These are phyloP conservation scores for Myoxocephalus aenaeus DNA, from an alignment of 2,797 vertebrate species.

Conservation along the genomic window DNA sequence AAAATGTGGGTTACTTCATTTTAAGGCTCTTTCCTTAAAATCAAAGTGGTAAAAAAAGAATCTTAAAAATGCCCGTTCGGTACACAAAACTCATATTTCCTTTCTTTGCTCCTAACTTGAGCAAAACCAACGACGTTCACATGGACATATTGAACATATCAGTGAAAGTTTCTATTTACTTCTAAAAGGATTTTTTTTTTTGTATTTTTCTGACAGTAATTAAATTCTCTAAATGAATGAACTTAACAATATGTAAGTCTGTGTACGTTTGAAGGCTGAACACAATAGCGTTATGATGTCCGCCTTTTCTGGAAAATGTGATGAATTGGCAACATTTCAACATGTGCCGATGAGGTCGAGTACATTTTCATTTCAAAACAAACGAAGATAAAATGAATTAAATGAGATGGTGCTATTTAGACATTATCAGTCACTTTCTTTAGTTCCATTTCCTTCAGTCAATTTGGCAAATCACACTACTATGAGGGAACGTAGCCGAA, in stretches of 20 bases:
- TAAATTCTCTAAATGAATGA: slow-evolving; percentile 10
- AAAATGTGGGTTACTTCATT: background rate
- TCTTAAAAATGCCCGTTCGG: background rate
- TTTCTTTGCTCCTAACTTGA: slow-evolving; percentile 22
- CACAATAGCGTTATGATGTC: background rate
- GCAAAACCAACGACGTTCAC: slow-evolving; percentile 13
- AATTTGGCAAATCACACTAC: slow-evolving; percentile 68
- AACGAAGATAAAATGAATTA: slow-evolving; percentile 2
- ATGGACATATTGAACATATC: slow-evolving; percentile 28
- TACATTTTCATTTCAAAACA: slow-evolving; percentile 24
- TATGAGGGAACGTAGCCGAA: slow-evolving; percentile 40
- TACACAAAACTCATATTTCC: background rate
- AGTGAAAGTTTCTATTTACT: slow-evolving; percentile 3
- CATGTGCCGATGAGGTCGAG: slow-evolving; percentile 14
- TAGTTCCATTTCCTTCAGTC: slow-evolving; percentile 46
- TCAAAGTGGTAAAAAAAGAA: background rate
- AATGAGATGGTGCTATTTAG: slow-evolving; percentile 47
- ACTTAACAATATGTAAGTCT: background rate
- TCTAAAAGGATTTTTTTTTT: background rate
- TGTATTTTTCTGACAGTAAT: background rate
- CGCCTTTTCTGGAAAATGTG: background rate
- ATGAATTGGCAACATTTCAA: slow-evolving; percentile 19
- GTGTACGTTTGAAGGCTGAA: background rate
- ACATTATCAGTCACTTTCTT: slow-evolving; percentile 42
- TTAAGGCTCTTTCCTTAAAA: slow-evolving; percentile 8